Evolutionary conservation across 2,888 invertebrate species (phyloP).

Genomic region (Rhorus exstirpatorius): DNA sequence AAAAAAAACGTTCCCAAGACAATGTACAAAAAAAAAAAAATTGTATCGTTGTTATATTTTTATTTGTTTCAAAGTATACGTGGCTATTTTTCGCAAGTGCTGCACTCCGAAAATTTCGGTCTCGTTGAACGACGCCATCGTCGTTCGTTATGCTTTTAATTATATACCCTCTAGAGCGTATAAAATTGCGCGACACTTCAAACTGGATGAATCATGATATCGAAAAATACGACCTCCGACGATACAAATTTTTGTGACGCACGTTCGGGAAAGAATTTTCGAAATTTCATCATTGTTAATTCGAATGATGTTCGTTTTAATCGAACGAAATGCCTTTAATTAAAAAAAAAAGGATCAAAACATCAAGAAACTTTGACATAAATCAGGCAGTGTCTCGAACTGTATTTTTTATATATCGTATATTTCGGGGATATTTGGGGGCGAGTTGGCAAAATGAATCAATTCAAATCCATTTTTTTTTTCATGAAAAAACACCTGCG

Average conservation of each 20-base stretch:
- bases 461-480: no score
- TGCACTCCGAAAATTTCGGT: background rate
- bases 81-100: background rate
- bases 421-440: no score
- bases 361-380: no score
- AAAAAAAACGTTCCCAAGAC: background rate
- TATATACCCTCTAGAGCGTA: background rate
- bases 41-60: background rate
- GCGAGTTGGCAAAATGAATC: no score
- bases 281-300: background rate
- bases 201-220: background rate
- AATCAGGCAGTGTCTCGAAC: no score
- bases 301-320: no score
- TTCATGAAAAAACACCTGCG: background rate
- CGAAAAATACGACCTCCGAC: background rate
- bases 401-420: no score
- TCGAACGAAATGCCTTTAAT: no score
- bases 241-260: no score
- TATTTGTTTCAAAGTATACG: background rate
- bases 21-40: background rate
- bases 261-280: no score
- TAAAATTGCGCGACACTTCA: slow-evolving; percentile 1
- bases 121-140: slow-evolving; percentile 3
- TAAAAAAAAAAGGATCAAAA: no score
- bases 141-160: slow-evolving; percentile 31